Evolutionary conservation across 2,113 vertebrate species (phyloP).

Genomic region (Acinonyx jubatus): DNA sequence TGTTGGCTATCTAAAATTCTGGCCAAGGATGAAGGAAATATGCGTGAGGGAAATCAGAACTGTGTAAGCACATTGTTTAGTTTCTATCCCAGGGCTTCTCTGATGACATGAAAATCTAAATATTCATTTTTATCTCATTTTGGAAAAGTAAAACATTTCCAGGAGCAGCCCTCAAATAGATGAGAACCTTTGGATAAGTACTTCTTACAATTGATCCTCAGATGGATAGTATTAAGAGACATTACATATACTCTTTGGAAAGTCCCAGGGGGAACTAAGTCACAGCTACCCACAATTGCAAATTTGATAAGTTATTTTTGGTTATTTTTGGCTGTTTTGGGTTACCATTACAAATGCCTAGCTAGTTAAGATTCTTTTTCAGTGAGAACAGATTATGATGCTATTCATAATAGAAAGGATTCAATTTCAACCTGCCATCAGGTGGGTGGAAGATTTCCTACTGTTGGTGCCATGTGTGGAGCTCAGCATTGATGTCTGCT

Average conservation of each 20-base stretch:
- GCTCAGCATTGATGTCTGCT: background rate
- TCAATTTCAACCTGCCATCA: background rate
- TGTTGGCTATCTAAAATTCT: background rate
- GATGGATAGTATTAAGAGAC: background rate
- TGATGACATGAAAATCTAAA: background rate
- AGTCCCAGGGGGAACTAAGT: background rate
- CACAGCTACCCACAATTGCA: background rate
- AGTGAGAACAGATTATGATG: background rate
- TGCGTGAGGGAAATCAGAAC: background rate
- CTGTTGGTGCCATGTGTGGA: background rate
- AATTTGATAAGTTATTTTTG: background rate
- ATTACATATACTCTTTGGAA: background rate
- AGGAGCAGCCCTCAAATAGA: background rate
- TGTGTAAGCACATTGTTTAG: background rate
- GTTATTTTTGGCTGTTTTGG: background rate
- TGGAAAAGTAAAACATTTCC: background rate
- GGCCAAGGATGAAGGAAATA: background rate
- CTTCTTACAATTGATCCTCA: background rate
- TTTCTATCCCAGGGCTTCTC: background rate
- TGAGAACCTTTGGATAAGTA: background rate
- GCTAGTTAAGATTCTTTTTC: background rate
- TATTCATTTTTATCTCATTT: background rate
- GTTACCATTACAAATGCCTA: background rate
- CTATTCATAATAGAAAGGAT: background rate
- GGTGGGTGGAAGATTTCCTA: background rate